A percentile compares a stretch with the other conserved stretches of the same genome.
Evolutionary conservation across 2,113 vertebrate species (phyloP).

Genomic region (Agelaius tricolor): DNA sequence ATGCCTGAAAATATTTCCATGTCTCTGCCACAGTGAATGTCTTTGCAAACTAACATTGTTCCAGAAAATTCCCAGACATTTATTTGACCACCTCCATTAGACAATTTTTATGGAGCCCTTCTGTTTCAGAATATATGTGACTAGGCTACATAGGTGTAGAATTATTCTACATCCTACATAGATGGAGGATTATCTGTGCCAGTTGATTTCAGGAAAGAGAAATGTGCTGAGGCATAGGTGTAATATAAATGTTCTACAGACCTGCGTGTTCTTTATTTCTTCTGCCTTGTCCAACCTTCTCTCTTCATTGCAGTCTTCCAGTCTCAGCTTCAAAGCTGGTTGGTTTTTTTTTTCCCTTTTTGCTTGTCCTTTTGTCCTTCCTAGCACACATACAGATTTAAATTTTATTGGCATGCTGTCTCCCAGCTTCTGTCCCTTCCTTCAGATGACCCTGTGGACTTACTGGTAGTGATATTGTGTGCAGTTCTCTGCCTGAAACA

Average conservation of each 20-base stretch:
- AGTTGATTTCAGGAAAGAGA: background rate
- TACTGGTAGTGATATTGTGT: background rate
- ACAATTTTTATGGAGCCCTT: background rate
- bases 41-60: background rate
- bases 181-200: background rate
- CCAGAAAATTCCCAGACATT: background rate
- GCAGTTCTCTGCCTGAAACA: background rate
- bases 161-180: background rate
- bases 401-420: background rate
- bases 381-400: background rate
- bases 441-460: background rate
- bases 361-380: background rate
- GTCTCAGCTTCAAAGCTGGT: background rate
- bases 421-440: background rate
- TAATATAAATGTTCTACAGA: background rate
- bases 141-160: background rate
- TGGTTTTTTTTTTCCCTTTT: background rate
- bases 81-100: background rate
- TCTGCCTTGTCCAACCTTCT: background rate
- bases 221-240: background rate
- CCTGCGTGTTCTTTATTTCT: background rate
- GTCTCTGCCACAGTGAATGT: background rate
- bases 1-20: background rate
- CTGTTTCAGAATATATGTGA: accelerated
- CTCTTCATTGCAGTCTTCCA: background rate